These are phyloP conservation scores for Cuculus canorus DNA, from an alignment of 2,797 vertebrate species.

Conservation along the genomic window DNA sequence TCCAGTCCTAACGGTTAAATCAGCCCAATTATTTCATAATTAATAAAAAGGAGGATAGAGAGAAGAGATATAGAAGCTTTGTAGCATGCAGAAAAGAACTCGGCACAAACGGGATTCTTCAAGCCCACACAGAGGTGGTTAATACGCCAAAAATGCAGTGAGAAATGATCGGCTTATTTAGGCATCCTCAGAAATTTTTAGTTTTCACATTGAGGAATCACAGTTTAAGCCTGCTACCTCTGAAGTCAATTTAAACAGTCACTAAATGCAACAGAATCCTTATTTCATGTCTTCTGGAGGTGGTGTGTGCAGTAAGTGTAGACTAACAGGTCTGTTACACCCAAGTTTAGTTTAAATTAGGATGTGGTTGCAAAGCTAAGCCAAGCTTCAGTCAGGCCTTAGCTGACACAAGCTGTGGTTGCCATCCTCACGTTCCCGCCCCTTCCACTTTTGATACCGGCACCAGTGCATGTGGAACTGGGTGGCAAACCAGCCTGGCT, in stretches of 20 bases:
- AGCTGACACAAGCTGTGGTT: constrained; percentile 15
- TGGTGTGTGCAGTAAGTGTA: constrained; percentile 37
- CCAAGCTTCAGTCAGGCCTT: constrained; percentile 51
- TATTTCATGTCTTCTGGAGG: constrained; percentile 53
- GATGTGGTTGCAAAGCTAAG: constrained; percentile 28
- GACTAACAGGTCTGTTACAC: constrained; percentile 62
- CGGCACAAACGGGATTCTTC: constrained; percentile 14
- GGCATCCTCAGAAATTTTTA: constrained; percentile 43
- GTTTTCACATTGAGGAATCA: constrained; percentile 38
- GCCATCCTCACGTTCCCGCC: background rate
- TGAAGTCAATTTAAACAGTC: constrained; percentile 46
- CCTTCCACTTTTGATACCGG: background rate
- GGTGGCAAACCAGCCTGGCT: background rate
- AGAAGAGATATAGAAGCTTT: background rate
- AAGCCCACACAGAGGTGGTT: constrained; percentile 15
- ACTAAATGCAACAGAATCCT: constrained; percentile 34
- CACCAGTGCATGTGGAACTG: background rate
- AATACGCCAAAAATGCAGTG: constrained; percentile 59
- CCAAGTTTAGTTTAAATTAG: constrained; percentile 56
- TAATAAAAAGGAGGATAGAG: background rate
- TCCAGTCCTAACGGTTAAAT: background rate
- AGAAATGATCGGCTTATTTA: constrained; percentile 45
- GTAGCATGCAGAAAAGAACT: background rate
- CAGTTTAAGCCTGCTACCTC: constrained; percentile 44
- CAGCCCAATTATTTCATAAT: background rate